Percentiles rank a stretch among this genome's conserved stretches.
These are phyloP conservation scores for Chouioia cunea DNA, from an alignment of 2,888 invertebrate species.

Conservation along the genomic window DNA sequence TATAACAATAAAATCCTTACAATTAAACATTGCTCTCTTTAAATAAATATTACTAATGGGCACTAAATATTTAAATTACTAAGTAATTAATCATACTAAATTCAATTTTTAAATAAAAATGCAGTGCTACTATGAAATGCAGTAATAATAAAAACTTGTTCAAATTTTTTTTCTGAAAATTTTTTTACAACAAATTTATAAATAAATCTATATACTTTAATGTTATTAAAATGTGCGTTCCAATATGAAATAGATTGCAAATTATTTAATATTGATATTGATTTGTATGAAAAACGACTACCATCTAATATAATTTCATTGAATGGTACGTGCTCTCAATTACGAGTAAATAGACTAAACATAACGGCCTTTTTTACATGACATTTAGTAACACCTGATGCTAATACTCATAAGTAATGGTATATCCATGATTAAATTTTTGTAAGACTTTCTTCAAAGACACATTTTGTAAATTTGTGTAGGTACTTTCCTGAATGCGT, in stretches of 20 bases:
- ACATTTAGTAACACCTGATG: conserved; percentile 23
- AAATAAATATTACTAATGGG: conserved; percentile 32
- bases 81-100: conserved; percentile 29
- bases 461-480: conserved; percentile 13
- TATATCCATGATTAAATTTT: neutral
- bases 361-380: conserved; percentile 27
- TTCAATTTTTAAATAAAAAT: neutral
- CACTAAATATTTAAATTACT: conserved; percentile 26
- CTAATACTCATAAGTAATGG: neutral
- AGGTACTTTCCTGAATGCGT: conserved; percentile 37
- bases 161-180: conserved; percentile 5
- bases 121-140: too few relatives aligned
- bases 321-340: conserved; percentile 26
- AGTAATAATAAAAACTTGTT: too few relatives aligned
- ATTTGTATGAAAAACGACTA: conserved; percentile 40
- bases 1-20: conserved; percentile 32
- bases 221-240: conserved; percentile 45
- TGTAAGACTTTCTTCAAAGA: conserved; percentile 44
- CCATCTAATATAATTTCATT: conserved; percentile 32
- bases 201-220: conserved; percentile 27
- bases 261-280: conserved; percentile 35
- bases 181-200: conserved; percentile 16
- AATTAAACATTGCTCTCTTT: conserved; percentile 17
- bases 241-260: conserved; percentile 43
- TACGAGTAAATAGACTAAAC: conserved; percentile 34